These are phyloP conservation scores for Anarhynchus alexandrinus DNA, from an alignment of 2,113 vertebrate species.

Conservation along the genomic window DNA sequence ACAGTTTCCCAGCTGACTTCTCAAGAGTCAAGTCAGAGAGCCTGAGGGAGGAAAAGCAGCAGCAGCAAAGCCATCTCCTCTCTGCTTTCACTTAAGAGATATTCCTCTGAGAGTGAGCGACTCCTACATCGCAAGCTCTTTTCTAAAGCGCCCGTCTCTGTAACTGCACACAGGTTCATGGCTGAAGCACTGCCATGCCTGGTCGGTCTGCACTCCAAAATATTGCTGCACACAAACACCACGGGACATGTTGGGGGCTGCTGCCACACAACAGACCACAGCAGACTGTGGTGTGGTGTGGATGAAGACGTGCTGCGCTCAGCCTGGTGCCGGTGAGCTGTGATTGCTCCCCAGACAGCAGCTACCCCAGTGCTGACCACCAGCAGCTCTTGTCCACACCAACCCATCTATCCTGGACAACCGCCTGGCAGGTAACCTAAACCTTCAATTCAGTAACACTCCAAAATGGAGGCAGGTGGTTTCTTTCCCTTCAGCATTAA, in stretches of 20 bases:
- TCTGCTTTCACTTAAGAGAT: conserved; percentile 21
- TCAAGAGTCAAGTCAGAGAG: conserved; percentile 24
- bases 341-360: not conserved
- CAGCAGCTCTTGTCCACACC: not conserved
- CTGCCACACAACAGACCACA: accelerated
- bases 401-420: not conserved
- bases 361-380: not conserved
- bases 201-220: not conserved
- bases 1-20: conserved; percentile 42
- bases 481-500: not conserved
- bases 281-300: not conserved
- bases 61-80: conserved; percentile 42
- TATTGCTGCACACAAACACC: accelerated
- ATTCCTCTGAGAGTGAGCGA: not conserved
- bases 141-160: not conserved
- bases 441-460: not conserved
- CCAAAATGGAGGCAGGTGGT: not conserved
- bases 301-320: not conserved
- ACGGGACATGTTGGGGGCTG: accelerated
- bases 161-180: not conserved
- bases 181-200: not conserved
- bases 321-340: not conserved
- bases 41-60: conserved; percentile 46
- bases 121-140: not conserved
- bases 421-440: not conserved